Percentiles rank a stretch among this genome's conserved stretches.
phyloP scores from a whole-genome alignment of 1,140 invertebrate species.

The Harpegnathos saltator region DNA sequence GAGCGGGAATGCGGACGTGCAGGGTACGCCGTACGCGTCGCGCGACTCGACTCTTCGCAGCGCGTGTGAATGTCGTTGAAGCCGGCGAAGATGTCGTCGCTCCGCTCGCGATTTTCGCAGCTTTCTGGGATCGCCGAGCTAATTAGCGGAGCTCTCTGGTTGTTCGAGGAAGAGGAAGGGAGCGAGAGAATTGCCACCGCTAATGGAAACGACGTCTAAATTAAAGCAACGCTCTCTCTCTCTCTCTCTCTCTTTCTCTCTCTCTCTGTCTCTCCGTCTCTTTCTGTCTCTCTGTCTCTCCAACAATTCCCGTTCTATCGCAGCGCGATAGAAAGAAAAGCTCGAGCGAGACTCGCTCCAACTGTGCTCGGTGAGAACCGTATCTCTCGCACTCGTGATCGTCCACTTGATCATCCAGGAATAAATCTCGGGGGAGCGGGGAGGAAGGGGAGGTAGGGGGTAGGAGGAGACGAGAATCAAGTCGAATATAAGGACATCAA shows the following conservation, averaged over 20 bases:
- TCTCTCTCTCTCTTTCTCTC: too few relatives aligned
- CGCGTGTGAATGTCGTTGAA: constrained; percentile 58
- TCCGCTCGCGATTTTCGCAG: constrained; percentile 27
- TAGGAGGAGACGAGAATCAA: too few relatives aligned
- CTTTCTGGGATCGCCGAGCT: constrained; percentile 34
- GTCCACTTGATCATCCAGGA: too few relatives aligned
- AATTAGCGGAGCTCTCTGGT: constrained; percentile 42
- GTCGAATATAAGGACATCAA: too few relatives aligned
- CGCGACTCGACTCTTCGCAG: constrained; percentile 10
- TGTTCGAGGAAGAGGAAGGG: neutral
- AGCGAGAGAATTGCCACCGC: constrained; percentile 19
- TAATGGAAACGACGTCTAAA: constrained; percentile 48
- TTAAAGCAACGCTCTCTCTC: constrained; percentile 33
- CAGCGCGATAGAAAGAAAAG: constrained; percentile 18
- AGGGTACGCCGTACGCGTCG: constrained; percentile 5
- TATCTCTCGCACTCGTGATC: too few relatives aligned
- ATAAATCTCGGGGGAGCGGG: too few relatives aligned
- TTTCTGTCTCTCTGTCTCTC: too few relatives aligned
- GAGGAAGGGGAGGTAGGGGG: too few relatives aligned
- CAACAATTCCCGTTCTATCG: neutral
- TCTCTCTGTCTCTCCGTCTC: too few relatives aligned
- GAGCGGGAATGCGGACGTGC: constrained; percentile 32
- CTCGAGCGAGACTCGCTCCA: neutral
- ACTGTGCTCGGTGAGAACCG: neutral
- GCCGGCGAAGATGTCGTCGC: constrained; percentile 30